Conservation (phyloP, 2,113 vertebrate genomes). For the Pachycephala philippinensis region DNA sequence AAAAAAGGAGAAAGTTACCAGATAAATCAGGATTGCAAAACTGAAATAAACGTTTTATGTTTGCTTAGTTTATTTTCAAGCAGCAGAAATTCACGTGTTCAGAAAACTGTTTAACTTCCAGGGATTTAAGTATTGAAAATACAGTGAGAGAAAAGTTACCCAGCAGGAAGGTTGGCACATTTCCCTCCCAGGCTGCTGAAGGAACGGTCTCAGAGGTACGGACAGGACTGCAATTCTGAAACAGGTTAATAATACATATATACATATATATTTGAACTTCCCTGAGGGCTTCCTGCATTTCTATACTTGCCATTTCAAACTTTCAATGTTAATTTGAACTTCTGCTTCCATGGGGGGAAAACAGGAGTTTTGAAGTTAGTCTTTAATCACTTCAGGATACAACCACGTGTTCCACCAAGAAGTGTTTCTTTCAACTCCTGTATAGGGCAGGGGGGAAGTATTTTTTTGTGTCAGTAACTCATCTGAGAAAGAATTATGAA, state of each 20-base stretch:
- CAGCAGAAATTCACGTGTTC: neutral
- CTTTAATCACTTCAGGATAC: neutral
- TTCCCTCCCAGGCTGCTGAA: neutral
- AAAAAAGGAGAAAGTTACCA: neutral
- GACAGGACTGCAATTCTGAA: neutral
- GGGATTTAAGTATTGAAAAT: neutral
- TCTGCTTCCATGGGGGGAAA: neutral
- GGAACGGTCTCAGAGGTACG: neutral
- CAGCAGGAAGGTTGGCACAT: neutral
- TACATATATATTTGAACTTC: neutral
- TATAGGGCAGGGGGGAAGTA: neutral
- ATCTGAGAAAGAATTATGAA: constrained; percentile 14
- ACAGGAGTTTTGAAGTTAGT: neutral
- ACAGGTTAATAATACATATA: neutral
- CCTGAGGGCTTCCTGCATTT: neutral
- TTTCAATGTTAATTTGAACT: neutral
- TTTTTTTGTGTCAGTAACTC: neutral
- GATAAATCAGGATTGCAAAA: neutral
- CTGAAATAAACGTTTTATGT: neutral
- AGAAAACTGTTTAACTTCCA: neutral
- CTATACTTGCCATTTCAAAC: neutral
- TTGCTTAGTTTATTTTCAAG: neutral
- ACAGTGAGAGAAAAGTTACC: neutral
- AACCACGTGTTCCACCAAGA: neutral
- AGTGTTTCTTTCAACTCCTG: neutral